These are phyloP conservation scores for Chaetoderma sp. DNA, from an alignment of 2,888 invertebrate species.

Conservation along the genomic window DNA sequence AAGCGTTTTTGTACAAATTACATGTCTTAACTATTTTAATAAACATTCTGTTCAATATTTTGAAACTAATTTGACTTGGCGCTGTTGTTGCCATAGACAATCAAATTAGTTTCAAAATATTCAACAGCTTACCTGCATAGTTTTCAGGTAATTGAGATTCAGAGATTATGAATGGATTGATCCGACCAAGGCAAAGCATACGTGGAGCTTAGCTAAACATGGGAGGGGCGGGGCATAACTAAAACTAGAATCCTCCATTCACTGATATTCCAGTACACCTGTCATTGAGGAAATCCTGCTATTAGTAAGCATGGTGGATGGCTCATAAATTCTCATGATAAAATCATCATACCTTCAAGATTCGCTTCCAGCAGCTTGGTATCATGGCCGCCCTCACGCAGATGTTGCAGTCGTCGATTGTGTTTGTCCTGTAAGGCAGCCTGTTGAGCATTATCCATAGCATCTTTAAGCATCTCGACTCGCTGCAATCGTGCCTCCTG, in stretches of 20 bases:
- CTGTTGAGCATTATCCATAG: conserved; percentile 80
- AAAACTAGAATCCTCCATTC: neutral
- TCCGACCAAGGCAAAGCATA: conserved; percentile 11
- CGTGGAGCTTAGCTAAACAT: no score
- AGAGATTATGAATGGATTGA: no score
- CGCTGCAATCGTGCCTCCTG: conserved; percentile 80
- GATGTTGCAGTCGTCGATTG: conserved; percentile 54
- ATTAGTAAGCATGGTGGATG: no score
- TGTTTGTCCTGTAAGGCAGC: conserved; percentile 60
- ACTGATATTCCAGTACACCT: neutral
- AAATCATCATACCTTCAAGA: conserved; percentile 52
- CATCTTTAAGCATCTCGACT: conserved; percentile 81
- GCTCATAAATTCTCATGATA: no score
- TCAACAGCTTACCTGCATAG: no score
- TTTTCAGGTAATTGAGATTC: no score
- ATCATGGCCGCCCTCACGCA: conserved; percentile 65
- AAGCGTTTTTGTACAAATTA: no score
- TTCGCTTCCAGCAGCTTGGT: conserved; percentile 54
- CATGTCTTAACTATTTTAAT: no score
- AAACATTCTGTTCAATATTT: no score
- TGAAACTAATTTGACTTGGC: no score
- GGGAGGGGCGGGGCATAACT: neutral
- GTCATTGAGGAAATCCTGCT: neutral
- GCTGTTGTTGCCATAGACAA: no score
- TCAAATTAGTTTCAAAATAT: no score